Base-by-base conservation (phyloP, 2,888 invertebrate species). In the Orthonychiurus folsomi region DNA sequence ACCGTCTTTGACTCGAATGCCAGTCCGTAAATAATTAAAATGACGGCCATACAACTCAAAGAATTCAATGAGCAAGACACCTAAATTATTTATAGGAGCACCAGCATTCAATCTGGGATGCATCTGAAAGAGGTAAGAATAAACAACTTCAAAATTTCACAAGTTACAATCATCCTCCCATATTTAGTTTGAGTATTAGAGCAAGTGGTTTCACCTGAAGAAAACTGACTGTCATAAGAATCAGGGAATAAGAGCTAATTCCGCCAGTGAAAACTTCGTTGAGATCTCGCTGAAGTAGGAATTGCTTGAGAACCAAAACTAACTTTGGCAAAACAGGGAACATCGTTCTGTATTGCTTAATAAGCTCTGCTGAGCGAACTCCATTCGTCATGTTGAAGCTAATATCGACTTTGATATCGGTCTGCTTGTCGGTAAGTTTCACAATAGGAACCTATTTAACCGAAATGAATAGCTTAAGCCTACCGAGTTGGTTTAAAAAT, bases 231-330 rank as follows among this genome's bases (percentile, higher is more conserved):
- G 93, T 92, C 89, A 99, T 93, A 72, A 99, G 86, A 78, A 97
- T 96, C 74, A 99, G 85, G 76, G 95, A 93, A 82, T 99, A 99
- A 66, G 96, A 97, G 73, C 95, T 94, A 79, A 99, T 95, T 78
- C 99, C 99, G 69, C 99, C 96, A 69, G 95, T 96, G 81, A 96
- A 99, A 75, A 99, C 97, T 83, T 99, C 97, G 80, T 99, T 99
- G 76, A 99, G 85, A 82, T 96, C 94, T 75, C 97, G 85, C 81
- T 97, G 93, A 72, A 95, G 84, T 71, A 99, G 85, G 81, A 97
- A 99, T 82, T 99, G 97, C 81, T 99, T 99, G 74, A 99, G 83
- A 66, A 99, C 93, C 80, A 97, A 87, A 75, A 97, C 95, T 76
- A 99, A 82, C 75, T 94, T 94, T 60, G 91, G 87, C 73, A 99